Evolutionary conservation across 2,888 invertebrate species (phyloP), one percentile per base, ranked within the genome.

Genomic region (Diloba caeruleocephala): DNA sequence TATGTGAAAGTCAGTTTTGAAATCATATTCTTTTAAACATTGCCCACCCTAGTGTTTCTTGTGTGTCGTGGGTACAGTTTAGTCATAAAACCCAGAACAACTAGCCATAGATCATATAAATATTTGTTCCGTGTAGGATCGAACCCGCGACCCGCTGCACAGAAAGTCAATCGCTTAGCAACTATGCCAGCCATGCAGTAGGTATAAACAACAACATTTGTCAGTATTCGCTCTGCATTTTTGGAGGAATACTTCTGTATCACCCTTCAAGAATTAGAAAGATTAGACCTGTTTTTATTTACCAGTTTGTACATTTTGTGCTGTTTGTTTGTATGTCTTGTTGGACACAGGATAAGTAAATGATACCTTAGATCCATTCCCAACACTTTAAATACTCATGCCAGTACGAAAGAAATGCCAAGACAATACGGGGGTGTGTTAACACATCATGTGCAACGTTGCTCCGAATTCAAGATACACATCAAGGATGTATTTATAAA

Each of bases 261-360:
- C 25, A 14, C 6, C 2, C 21, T 36, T 42, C 13, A 19, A 23
- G 3, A 34, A 7, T 42, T n/a, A n/a, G n/a, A 36, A 14, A n/a
- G 31, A 45, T 39, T 10, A 15, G 14, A 41, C 31, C 38, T 31
- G 37, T 13, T 21, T 38, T 39, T 57, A 74, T 48, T 84, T 86
- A 93, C 94, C 90, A 92, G 88, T 79, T 93, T 94, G 82, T 85
- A 90, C 94, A 94, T 94, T 76, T 88, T 88, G 77, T 58, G 79
- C 43, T 42, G 32, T 67, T 72, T 75, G 63, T 63, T 74, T 77
- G 57, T 73, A 34, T 67, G 51, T 65, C 62, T 81, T 55, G 64
- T 66, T 67, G 68, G 70, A 54, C 60, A 64, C 48, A 59, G 73
- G 59, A 66, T 56, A 64, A 76, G 63, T 62, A 73, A 85, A 81